These are phyloP conservation scores for Micropterix aruncella DNA, from an alignment of 2,888 invertebrate species.

Conservation along the genomic window DNA sequence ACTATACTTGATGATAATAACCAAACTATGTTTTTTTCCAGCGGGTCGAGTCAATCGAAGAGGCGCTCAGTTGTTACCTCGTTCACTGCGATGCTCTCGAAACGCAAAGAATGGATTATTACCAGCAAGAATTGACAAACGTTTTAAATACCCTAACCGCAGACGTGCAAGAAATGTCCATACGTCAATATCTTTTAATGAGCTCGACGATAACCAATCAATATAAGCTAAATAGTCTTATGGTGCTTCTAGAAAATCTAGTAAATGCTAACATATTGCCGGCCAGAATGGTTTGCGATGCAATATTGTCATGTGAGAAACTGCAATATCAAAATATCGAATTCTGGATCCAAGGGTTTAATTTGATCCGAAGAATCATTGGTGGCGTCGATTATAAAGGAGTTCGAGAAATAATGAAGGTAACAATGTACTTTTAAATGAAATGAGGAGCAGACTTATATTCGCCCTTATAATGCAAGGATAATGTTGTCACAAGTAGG, in stretches of 20 bases:
- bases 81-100: slow-evolving; percentile 63
- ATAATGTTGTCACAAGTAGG: too few species aligned
- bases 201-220: slow-evolving; percentile 62
- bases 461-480: too few species aligned
- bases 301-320: slow-evolving; percentile 70
- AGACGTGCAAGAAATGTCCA: slow-evolving; percentile 61
- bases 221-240: slow-evolving; percentile 59
- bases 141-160: slow-evolving; percentile 50
- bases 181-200: slow-evolving; percentile 60
- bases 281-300: slow-evolving; percentile 79
- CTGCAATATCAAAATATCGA: slow-evolving; percentile 67
- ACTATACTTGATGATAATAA: too few species aligned
- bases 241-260: slow-evolving; percentile 60
- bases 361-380: slow-evolving; percentile 70
- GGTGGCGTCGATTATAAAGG: slow-evolving; percentile 93
- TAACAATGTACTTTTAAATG: slow-evolving; percentile 17
- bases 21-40: slow-evolving; percentile 20
- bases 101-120: slow-evolving; percentile 48
- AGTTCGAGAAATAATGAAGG: slow-evolving; percentile 85
- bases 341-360: slow-evolving; percentile 85
- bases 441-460: too few species aligned
- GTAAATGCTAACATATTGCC: slow-evolving; percentile 59
- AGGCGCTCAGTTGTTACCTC: slow-evolving; percentile 80
- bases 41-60: slow-evolving; percentile 75
- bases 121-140: slow-evolving; percentile 53